Percentiles rank a stretch among this genome's conserved stretches.
These are phyloP conservation scores for Onychostruthus taczanowskii DNA, from an alignment of 2,113 vertebrate species.

Conservation along the genomic window DNA sequence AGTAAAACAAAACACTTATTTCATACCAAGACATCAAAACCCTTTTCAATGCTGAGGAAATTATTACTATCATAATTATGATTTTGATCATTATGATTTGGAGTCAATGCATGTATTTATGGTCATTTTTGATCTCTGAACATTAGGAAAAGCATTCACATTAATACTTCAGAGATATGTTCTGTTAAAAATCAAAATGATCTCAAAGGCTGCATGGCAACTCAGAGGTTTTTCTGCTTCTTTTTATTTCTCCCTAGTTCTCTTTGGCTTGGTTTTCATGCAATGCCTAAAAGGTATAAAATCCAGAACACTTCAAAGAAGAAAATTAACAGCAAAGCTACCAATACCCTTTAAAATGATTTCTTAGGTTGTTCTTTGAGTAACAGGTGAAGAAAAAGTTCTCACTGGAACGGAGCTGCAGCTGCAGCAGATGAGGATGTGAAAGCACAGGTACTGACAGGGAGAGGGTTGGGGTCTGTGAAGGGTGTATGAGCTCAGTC, in stretches of 20 bases:
- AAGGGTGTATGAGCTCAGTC: neutral
- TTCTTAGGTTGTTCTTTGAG: neutral
- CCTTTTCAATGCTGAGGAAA: neutral
- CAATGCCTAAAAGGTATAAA: neutral
- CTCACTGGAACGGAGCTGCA: neutral
- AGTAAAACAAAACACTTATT: neutral
- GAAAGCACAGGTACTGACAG: neutral
- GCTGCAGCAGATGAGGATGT: neutral
- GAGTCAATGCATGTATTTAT: neutral
- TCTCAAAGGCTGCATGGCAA: neutral
- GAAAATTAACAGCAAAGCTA: neutral
- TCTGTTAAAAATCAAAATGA: neutral
- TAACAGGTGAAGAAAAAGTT: neutral
- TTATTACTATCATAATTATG: neutral
- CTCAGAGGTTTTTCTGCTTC: neutral
- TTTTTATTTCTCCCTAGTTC: neutral
- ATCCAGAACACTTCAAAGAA: neutral
- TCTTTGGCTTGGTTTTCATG: neutral
- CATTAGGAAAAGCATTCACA: neutral
- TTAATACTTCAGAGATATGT: neutral
- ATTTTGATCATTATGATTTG: neutral
- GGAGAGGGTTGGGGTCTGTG: accelerated
- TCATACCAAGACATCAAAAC: neutral
- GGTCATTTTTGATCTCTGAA: neutral
- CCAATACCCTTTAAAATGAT: neutral